Evolutionary conservation across 2,888 invertebrate genomes (phyloP).

Genomic region (Acanthopleura granulata): DNA sequence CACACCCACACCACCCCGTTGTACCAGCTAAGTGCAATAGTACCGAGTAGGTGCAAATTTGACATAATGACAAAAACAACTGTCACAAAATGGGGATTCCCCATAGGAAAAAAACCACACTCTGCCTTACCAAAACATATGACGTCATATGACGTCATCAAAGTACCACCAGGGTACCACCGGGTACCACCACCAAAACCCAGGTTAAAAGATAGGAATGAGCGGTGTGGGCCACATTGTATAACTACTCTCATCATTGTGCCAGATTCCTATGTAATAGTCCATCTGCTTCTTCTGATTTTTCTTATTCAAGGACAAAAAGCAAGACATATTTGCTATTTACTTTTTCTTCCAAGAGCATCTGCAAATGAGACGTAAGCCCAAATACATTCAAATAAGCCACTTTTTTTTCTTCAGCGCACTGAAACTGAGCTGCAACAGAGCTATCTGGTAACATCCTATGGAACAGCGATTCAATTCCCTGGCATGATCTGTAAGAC

Average conservation of each 20-base stretch:
- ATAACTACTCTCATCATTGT: conserved; percentile 32
- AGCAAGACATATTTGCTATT: conserved; percentile 27
- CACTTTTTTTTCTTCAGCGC: conserved; percentile 25
- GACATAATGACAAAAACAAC: no score
- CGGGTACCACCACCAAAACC: no score
- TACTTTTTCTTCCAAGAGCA: conserved; percentile 23
- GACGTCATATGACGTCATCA: no score
- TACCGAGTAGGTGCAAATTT: no score
- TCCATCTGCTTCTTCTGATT: conserved; percentile 33
- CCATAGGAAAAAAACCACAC: no score
- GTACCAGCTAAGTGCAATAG: no score
- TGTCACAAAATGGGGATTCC: no score
- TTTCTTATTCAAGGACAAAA: conserved; percentile 36
- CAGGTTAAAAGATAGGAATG: no score
- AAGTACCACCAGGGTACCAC: no score
- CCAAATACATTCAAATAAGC: conserved; percentile 31
- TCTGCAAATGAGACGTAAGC: conserved; percentile 35
- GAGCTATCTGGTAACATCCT: conserved; percentile 36
- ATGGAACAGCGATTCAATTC: conserved; percentile 26
- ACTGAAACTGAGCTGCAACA: conserved; percentile 28
- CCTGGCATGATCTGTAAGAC: conserved; percentile 29
- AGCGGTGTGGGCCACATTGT: no score
- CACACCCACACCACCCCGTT: no score
- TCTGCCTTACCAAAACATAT: no score
- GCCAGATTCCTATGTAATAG: conserved; percentile 44